These are phyloP conservation scores for Menura novaehollandiae DNA, from an alignment of 2,113 vertebrate genomes.

Conservation along the genomic window DNA sequence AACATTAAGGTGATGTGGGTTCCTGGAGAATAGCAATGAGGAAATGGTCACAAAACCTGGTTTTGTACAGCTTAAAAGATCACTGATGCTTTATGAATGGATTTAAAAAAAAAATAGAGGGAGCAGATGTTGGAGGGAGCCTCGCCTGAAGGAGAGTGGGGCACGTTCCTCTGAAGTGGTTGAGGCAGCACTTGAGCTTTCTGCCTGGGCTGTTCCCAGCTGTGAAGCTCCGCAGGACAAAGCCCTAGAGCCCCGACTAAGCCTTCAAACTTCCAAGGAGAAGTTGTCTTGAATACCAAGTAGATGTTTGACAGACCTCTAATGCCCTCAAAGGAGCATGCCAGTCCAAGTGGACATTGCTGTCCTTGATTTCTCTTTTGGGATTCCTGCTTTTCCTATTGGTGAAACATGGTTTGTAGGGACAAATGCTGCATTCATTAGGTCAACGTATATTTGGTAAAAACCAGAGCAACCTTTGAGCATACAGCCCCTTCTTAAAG, in stretches of 20 bases:
- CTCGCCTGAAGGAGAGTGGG: not conserved
- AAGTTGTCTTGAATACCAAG: not conserved
- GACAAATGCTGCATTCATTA: not conserved
- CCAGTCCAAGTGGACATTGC: not conserved
- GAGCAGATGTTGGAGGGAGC: not conserved
- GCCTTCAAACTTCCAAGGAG: not conserved
- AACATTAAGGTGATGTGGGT: not conserved
- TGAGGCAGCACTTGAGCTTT: not conserved
- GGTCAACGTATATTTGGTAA: not conserved
- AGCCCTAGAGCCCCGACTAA: not conserved
- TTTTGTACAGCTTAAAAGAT: not conserved
- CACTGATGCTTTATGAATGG: not conserved
- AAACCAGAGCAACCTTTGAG: not conserved
- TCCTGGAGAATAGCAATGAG: not conserved
- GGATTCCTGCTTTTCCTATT: not conserved
- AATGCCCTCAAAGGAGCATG: rapidly evolving
- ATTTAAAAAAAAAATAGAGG: not conserved
- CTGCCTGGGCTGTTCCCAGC: not conserved
- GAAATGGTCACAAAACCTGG: not conserved
- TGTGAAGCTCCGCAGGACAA: not conserved
- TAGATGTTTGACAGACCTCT: not conserved
- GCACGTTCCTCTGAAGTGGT: not conserved
- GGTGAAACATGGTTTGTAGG: not conserved
- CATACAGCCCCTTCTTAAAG: not conserved
- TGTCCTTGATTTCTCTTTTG: not conserved